Evolutionary conservation across 2,888 invertebrate species (phyloP).

Genomic region (Carcina quercana): DNA sequence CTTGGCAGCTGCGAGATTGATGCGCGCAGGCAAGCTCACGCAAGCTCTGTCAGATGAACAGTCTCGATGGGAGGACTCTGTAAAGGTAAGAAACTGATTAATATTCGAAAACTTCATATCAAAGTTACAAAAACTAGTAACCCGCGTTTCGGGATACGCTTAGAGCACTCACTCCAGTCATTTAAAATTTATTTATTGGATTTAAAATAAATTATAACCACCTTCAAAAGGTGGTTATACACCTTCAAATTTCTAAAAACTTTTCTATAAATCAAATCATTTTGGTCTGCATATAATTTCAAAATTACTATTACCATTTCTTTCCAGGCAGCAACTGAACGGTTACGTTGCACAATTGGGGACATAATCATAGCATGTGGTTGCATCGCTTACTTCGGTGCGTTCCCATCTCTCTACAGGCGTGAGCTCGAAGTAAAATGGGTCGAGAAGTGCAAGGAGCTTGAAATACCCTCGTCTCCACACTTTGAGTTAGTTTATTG

Average conservation of each 20-base stretch:
- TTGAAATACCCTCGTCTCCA: conserved; percentile 81
- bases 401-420: conserved; percentile 85
- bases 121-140: too few species aligned
- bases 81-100: conserved; percentile 71
- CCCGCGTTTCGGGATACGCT: too few species aligned
- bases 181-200: too few species aligned
- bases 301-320: too few species aligned
- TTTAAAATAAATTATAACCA: too few species aligned
- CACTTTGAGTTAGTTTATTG: conserved; percentile 73
- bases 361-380: conserved; percentile 92
- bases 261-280: too few species aligned
- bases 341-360: conserved; percentile 84
- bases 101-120: too few species aligned
- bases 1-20: conserved; percentile 84
- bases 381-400: conserved; percentile 93
- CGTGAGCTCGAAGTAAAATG: conserved; percentile 79
- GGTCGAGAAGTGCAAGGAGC: conserved; percentile 77
- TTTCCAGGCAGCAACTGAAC: conserved; percentile 75
- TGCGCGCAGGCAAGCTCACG: conserved; percentile 88
- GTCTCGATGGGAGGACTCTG: conserved; percentile 86
- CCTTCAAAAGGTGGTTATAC: too few species aligned
- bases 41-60: conserved; percentile 92
- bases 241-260: too few species aligned
- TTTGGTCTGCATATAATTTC: too few species aligned
- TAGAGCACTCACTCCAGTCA: too few species aligned